Percentiles rank a stretch among this genome's conserved stretches.
phyloP scores from a whole-genome alignment of 2,113 vertebrate genomes.

The Anhinga anhinga region DNA sequence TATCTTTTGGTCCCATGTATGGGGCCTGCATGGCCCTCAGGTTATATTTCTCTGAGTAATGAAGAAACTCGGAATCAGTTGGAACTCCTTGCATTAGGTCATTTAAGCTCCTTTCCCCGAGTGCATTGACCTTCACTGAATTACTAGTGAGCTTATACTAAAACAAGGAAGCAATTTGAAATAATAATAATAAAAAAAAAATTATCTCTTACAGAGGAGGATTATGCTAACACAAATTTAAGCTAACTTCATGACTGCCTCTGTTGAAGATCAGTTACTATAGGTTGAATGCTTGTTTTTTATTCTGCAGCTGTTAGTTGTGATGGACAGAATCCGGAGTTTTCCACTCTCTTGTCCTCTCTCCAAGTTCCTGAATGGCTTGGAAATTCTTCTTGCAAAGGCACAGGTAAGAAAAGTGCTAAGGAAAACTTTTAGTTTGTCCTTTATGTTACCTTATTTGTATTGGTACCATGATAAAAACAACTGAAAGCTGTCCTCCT shows the following conservation, averaged over 20 bases:
- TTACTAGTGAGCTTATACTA: neutral
- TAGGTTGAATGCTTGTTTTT: neutral
- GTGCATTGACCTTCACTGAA: neutral
- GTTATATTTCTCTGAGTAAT: neutral
- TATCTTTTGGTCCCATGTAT: neutral
- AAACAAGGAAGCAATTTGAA: neutral
- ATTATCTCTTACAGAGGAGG: neutral
- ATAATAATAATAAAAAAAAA: neutral
- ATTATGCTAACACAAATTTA: neutral
- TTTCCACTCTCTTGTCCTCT: constrained; percentile 92
- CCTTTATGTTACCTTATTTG: neutral
- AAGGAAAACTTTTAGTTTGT: neutral
- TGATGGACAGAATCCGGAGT: constrained; percentile 86
- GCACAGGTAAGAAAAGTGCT: constrained; percentile 81
- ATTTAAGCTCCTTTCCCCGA: neutral
- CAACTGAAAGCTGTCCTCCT: neutral
- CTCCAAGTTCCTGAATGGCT: constrained; percentile 93
- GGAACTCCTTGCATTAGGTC: neutral
- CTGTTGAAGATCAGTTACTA: neutral
- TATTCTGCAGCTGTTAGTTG: constrained; percentile 81
- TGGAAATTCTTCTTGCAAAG: constrained; percentile 94
- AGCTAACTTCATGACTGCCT: neutral
- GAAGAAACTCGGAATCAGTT: neutral
- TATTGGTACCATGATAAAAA: neutral
- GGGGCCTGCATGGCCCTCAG: neutral